Evolutionary conservation across 2,113 vertebrate species (phyloP).

Genomic region (Dissostichus mawsoni): DNA sequence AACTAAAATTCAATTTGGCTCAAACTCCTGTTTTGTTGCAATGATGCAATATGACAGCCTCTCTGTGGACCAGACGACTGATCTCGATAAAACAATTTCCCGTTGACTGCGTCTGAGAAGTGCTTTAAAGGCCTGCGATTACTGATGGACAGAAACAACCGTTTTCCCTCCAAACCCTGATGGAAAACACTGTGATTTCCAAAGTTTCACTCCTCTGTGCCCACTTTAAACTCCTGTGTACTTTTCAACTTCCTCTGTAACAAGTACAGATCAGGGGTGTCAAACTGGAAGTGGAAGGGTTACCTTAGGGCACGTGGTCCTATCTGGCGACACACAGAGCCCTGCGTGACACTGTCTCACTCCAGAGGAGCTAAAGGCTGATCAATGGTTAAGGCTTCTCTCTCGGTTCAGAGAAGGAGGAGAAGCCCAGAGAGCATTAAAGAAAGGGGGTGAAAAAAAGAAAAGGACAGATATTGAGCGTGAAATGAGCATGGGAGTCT

Average conservation of each 20-base stretch:
- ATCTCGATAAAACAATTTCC: conserved; percentile 43
- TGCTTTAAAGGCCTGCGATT: conserved; percentile 33
- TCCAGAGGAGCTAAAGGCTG: conserved; percentile 61
- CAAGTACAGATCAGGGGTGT: conserved; percentile 67
- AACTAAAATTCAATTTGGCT: conserved; percentile 32
- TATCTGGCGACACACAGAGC: conserved; percentile 69
- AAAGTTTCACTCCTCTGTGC: conserved; percentile 44
- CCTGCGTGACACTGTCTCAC: conserved; percentile 65
- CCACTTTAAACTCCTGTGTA: conserved; percentile 57
- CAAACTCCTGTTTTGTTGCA: neutral
- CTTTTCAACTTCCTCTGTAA: conserved; percentile 68
- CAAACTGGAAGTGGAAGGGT: conserved; percentile 60
- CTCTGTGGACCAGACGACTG: conserved; percentile 41
- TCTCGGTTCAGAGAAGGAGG: conserved; percentile 25
- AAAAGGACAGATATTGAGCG: conserved; percentile 41
- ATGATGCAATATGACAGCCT: conserved; percentile 33
- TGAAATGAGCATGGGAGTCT: conserved; percentile 62
- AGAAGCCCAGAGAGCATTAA: conserved; percentile 23
- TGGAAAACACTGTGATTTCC: conserved; percentile 46
- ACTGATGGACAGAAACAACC: conserved; percentile 59
- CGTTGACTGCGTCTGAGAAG: conserved; percentile 12
- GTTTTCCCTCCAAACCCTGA: conserved; percentile 21
- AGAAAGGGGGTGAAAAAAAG: neutral
- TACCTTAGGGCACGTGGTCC: conserved; percentile 67
- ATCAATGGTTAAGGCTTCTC: conserved; percentile 68